Base-by-base conservation (phyloP, 2,797 vertebrate genomes). In the Enoplosus armatus region DNA sequence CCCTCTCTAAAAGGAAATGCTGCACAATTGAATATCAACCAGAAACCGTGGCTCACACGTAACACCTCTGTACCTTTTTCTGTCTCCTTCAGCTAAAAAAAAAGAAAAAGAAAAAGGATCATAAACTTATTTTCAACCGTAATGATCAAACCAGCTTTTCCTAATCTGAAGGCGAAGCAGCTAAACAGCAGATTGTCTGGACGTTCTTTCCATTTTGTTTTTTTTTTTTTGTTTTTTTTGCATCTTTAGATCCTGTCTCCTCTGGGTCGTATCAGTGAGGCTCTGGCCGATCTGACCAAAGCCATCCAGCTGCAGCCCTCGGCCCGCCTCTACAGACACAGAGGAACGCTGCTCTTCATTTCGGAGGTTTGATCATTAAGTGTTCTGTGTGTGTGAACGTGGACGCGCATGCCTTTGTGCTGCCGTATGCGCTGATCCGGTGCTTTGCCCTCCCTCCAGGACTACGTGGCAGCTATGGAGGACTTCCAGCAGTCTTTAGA, bases 291-390 rank as follows among this genome's bases (percentile, higher is more conserved):
- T 54, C 96, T 99, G 87, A 98, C 96, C 67, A 98, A 96, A 96
- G 98, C 98, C 84, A 98, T 99, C 87, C 97, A 98, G 73, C 95
- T 99, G 24, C 97, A 98, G 79, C 98, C 97, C 1, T 99, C 98
- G 0, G 98, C 98, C 10, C 96, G 97, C 14, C 96, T 99, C 41
- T 99, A 97, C 92, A 94, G 97, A 68, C 98, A 99, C 89, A 94
- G 98, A 83, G 98, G 97, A 74, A 99, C 98, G 0, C 95, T 99
- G 83, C 94, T 98, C 88, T 99, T 99, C 93, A 97, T 99, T 73
- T 99, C 98, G n/a, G 98, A 99, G 97, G 98, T 98, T 11, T 16
- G 68, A 26, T 10, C 3, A 3, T 47, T 48, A 54, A 0, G n/a
- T 22, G 26, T 18, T 15, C 7, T 1, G 0, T 12, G 2, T 55